Evolutionary conservation across 1,140 invertebrate species (phyloP).

Genomic region (Druon quercuslanigerum): DNA sequence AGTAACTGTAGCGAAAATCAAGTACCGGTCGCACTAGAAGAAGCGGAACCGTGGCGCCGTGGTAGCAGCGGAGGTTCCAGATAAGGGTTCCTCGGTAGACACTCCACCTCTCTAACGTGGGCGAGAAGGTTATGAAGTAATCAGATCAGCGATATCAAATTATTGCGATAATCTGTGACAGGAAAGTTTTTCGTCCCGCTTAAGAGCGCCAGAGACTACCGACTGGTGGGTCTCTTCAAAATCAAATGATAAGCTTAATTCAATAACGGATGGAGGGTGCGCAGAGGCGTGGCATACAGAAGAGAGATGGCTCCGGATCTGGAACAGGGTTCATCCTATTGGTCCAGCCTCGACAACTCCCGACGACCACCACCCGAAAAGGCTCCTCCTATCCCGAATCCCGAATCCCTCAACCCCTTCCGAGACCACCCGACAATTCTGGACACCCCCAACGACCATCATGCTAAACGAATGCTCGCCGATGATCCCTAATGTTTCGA

Average conservation of each 20-base stretch:
- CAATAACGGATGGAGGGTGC: slow-evolving; percentile 77
- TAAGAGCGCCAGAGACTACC: slow-evolving; percentile 74
- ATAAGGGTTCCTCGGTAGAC: slow-evolving; percentile 6
- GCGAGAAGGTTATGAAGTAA: slow-evolving; percentile 69
- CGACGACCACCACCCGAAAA: slow-evolving; percentile 37
- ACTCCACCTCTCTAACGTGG: slow-evolving; percentile 49
- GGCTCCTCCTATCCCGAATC: slow-evolving; percentile 38
- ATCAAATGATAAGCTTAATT: slow-evolving; percentile 87
- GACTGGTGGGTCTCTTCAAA: slow-evolving; percentile 80
- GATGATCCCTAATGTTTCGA: slow-evolving; percentile 50
- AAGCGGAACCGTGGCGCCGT: not conserved
- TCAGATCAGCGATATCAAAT: slow-evolving; percentile 79
- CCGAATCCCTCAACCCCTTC: slow-evolving; percentile 40
- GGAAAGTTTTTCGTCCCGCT: slow-evolving; percentile 73
- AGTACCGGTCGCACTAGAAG: slow-evolving; percentile 2
- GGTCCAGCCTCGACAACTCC: slow-evolving; percentile 32
- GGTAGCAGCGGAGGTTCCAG: not conserved
- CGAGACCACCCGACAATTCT: slow-evolving; percentile 31
- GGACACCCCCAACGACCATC: slow-evolving; percentile 51
- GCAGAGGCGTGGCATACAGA: slow-evolving; percentile 55
- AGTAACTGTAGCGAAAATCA: slow-evolving; percentile 19
- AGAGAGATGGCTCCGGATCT: slow-evolving; percentile 45
- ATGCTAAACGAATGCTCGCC: slow-evolving; percentile 57
- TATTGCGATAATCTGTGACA: slow-evolving; percentile 74
- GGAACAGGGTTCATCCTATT: slow-evolving; percentile 38